These are phyloP conservation scores for Otis tarda DNA, from an alignment of 2,113 vertebrate species.

Conservation along the genomic window DNA sequence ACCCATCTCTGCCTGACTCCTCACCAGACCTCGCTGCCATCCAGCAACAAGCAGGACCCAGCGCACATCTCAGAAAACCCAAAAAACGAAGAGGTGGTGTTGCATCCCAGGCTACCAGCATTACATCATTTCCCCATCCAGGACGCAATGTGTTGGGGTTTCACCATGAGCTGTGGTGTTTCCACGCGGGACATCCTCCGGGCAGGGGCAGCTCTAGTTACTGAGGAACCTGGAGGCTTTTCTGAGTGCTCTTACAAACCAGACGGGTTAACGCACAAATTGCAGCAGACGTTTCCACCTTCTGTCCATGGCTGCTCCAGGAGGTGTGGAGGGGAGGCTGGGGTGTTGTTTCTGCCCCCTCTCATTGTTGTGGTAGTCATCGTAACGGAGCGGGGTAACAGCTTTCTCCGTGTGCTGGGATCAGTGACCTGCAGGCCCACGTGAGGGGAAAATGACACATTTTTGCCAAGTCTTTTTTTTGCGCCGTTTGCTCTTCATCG, in stretches of 20 bases:
- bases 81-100: neutral
- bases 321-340: neutral
- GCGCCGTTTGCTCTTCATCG: neutral
- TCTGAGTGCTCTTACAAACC: neutral
- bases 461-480: neutral
- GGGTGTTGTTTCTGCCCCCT: neutral
- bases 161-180: neutral
- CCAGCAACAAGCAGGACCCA: neutral
- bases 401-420: neutral
- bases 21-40: neutral
- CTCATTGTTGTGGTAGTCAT: neutral
- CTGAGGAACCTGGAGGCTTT: neutral
- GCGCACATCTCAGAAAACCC: neutral
- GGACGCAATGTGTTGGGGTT: fast-evolving
- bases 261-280: neutral
- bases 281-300: neutral
- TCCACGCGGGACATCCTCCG: fast-evolving
- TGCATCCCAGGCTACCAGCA: neutral
- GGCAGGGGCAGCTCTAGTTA: neutral
- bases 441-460: neutral
- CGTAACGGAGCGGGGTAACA: neutral
- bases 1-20: neutral
- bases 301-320: neutral
- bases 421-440: neutral
- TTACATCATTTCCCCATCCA: neutral